Conservation (phyloP, 2,888 invertebrate genomes). For the Dromius quadrimaculatus region DNA sequence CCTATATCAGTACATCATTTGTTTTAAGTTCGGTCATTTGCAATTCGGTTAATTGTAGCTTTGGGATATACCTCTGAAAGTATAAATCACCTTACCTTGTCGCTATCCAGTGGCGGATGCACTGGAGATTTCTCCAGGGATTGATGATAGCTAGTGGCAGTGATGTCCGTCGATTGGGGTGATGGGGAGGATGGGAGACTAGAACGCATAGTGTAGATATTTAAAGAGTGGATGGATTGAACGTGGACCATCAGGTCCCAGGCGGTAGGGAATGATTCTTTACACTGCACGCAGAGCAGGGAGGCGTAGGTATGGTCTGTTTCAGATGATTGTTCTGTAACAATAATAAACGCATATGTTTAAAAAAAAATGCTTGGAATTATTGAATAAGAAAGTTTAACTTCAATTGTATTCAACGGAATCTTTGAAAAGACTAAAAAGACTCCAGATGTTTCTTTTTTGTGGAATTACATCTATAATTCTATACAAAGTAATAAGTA, state of each 20-base stretch:
- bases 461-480: no score
- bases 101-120: background rate
- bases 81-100: conserved; percentile 33
- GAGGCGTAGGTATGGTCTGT: conserved; percentile 52
- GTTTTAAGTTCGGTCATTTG: conserved; percentile 30
- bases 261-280: conserved; percentile 74
- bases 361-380: no score
- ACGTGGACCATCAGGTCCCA: conserved; percentile 80
- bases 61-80: conserved; percentile 26
- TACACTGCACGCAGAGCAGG: conserved; percentile 75
- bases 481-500: conserved; percentile 1
- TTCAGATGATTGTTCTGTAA: background rate
- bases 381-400: no score
- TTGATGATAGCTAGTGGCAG: background rate
- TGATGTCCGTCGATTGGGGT: background rate
- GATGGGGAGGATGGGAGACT: background rate
- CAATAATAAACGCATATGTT: no score
- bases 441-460: no score
- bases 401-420: no score
- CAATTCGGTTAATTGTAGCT: conserved; percentile 42
- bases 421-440: no score
- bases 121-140: background rate
- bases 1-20: conserved; percentile 34
- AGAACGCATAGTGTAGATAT: conserved; percentile 76
- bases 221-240: conserved; percentile 76